Conservation (phyloP, 2,888 invertebrate species). For the Cryptus armator region DNA sequence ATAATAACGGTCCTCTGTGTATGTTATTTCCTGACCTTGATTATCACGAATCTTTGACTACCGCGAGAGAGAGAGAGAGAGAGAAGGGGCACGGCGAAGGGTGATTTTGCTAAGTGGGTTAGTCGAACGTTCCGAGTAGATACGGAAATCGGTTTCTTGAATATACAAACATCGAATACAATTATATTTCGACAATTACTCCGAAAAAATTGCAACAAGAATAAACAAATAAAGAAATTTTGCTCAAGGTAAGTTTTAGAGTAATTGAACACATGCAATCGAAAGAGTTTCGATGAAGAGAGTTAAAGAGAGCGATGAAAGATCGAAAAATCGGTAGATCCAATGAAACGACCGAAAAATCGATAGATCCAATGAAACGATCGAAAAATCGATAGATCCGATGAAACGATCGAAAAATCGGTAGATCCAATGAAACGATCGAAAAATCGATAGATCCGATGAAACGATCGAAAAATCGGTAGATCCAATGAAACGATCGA, state of each 20-base stretch:
- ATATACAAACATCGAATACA: not conserved
- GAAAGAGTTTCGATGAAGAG: too few species aligned
- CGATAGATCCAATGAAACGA: too few species aligned
- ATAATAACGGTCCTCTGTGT: conserved; percentile 66
- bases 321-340: too few species aligned
- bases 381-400: too few species aligned
- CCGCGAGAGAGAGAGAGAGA: too few species aligned
- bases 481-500: not conserved
- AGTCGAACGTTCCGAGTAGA: conserved; percentile 56
- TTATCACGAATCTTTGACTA: conserved; percentile 52
- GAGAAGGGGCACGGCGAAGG: conserved; percentile 23
- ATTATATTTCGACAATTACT: not conserved
- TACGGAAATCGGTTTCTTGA: conserved; percentile 43
- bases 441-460: too few species aligned
- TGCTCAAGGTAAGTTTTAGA: not conserved
- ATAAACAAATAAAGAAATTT: not conserved
- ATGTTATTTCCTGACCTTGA: conserved; percentile 58
- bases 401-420: too few species aligned
- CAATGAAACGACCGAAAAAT: too few species aligned
- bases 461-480: not conserved
- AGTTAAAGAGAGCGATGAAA: too few species aligned
- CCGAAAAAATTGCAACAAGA: not conserved
- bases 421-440: too few species aligned
- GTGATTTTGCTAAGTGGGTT: conserved; percentile 52
- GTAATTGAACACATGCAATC: not conserved